Percentiles rank a stretch among this genome's conserved stretches.
phyloP scores from a whole-genome alignment of 1,140 invertebrate species.

The Antheraea pernyi region DNA sequence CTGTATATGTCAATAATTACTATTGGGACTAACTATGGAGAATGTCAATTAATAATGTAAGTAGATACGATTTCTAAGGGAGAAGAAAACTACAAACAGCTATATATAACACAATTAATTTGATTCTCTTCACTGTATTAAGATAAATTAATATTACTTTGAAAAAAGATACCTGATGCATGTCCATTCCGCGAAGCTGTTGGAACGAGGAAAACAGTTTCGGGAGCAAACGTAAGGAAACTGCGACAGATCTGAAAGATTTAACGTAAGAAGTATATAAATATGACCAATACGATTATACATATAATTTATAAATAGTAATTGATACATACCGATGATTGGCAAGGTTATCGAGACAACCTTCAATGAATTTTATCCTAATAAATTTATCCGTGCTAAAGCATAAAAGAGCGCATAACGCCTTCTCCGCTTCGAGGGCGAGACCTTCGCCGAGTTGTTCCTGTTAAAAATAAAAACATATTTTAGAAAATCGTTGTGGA shows the following conservation, averaged over 20 bases:
- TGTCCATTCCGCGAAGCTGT: slow-evolving; percentile 90
- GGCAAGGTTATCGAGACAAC: slow-evolving; percentile 93
- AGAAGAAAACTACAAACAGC: too few species aligned
- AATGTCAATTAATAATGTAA: too few species aligned
- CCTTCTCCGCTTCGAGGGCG: slow-evolving; percentile 94
- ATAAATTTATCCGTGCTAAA: slow-evolving; percentile 93
- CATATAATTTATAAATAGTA: neutral
- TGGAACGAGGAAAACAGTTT: slow-evolving; percentile 96
- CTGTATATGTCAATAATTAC: too few species aligned
- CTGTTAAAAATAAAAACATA: slow-evolving; percentile 55
- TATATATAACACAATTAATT: too few species aligned
- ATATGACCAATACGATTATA: neutral
- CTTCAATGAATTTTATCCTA: slow-evolving; percentile 96
- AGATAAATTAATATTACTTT: too few species aligned
- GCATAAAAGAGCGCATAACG: slow-evolving; percentile 92
- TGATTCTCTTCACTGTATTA: too few species aligned
- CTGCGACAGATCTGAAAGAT: slow-evolving; percentile 87
- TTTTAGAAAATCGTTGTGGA: too few species aligned
- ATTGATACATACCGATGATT: slow-evolving; percentile 83
- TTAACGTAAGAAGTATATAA: neutral
- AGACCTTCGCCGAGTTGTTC: slow-evolving; percentile 92
- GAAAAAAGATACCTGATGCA: slow-evolving; percentile 80
- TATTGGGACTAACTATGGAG: too few species aligned
- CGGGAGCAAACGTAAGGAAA: slow-evolving; percentile 92
- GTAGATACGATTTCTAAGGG: too few species aligned